Base-by-base conservation (phyloP, 2,888 invertebrate species). In the Eristalinus aeneus region DNA sequence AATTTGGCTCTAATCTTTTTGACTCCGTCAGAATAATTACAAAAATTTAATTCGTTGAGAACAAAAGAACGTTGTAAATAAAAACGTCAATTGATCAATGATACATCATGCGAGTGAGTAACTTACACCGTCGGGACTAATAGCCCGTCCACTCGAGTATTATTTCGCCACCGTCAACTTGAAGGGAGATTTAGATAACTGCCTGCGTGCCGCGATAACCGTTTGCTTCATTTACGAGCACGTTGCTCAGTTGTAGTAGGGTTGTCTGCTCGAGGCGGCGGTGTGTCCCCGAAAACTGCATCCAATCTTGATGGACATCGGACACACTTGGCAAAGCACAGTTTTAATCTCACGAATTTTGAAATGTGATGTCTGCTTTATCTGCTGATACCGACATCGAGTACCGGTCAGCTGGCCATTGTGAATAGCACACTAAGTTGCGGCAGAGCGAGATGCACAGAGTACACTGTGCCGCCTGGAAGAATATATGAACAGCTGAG, bases 401-500 rank as follows among this genome's bases (percentile, higher is more conserved):
- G 67, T 68, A 54, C 61, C 22, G 76, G 53, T 58, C 56, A 61
- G 27, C 22, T 23, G 36, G 10, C 68, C n/a, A 86, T 81, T 81
- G 86, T 86, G 86, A 86, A 86, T 61, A 20, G 73, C 0, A n/a
- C 80, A 32, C 27, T 27, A n/a, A 61, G 10, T 22, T 11, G 1
- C 1, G 64, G 10, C 22, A 58, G 85, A 86, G 73, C 1, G 81
- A 68, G 77, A 81, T 53, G 39, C 20, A 71, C 31, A 12, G 36
- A 36, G 61, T 74, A 58, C 23, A 32, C 39, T 8, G n/a, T 6
- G 31, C 60, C 32, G 27, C 16, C 65, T 73, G 80, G 73, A 77
- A 77, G 69, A 77, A 77, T 88, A 88, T 88, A 87, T 88, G 82
- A 88, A 87, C 88, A 88, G 88, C 88, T 88, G 88, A 60, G 77